Evolutionary conservation across 2,113 vertebrate species (phyloP), one percentile per base, ranked within the genome.

Genomic region (Cyrtonyx montezumae): DNA sequence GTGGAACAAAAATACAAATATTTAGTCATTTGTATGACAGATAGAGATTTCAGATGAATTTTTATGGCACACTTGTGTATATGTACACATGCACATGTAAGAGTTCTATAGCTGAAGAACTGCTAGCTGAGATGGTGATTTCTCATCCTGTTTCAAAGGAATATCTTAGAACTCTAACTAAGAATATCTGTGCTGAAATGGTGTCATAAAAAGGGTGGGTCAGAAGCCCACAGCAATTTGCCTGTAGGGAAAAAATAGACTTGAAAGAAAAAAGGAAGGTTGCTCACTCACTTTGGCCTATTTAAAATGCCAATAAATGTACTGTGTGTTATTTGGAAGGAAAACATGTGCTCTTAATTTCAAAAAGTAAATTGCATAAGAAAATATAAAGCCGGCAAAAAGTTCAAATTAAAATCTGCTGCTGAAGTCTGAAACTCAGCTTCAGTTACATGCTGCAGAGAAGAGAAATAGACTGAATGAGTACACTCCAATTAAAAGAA

Each of bases 101-200:
- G 70, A 77, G 48, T 32, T 34, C 89, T 40, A 58, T 8, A 65
- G 51, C 71, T 84, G 69, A 94, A 74, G 76, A 94, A 95, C 68
- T 76, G 36, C 69, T 79, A 90, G 84, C 81, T 69, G 82, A 95
- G 92, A 56, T 66, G 80, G 55, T 83, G 74, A 96, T 74, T 94
- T 95, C 93, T 96, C 90, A 87, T 96, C 79, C 92, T 93, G 89
- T 95, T 95, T 91, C 91, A 95, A 95, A 96, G 92, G 78, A 96
- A 88, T 66, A 79, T 94, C 85, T 85, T 13, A 80, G 80, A 91
- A 94, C 76, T 95, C 87, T 96, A 94, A 95, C 91, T 84, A 95
- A 96, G 91, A 94, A 95, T 89, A 97, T 94, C 75, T 90, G 84
- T 74, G 45, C 93, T 71, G 96, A 94, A 97, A 95, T 70, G 95